Percentiles rank a stretch among this genome's conserved stretches.
These are phyloP conservation scores for Cyclophora punctaria DNA, from an alignment of 2,888 invertebrate genomes.

Conservation along the genomic window DNA sequence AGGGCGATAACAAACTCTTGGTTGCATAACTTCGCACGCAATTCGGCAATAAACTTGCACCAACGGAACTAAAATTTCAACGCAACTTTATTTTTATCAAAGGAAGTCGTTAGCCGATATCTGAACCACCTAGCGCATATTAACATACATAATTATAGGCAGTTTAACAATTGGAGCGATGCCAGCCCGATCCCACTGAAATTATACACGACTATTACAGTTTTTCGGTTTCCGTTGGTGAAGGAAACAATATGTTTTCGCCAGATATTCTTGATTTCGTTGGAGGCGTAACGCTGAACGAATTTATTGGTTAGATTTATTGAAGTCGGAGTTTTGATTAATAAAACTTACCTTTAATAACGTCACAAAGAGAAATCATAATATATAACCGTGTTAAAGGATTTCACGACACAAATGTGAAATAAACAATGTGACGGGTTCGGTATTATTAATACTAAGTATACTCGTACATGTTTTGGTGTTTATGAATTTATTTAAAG, in stretches of 20 bases:
- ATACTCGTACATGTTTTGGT: too few relatives aligned
- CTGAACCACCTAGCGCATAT: constrained; percentile 68
- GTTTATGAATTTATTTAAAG: too few relatives aligned
- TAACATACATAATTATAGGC: constrained; percentile 74
- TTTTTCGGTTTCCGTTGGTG: constrained; percentile 57
- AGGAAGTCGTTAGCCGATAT: constrained; percentile 74
- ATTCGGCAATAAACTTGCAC: constrained; percentile 68
- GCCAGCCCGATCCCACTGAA: constrained; percentile 59
- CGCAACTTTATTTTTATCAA: constrained; percentile 73
- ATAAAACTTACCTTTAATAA: constrained; percentile 5
- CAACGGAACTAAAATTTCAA: constrained; percentile 73
- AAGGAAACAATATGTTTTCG: constrained; percentile 51
- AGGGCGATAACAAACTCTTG: constrained; percentile 56
- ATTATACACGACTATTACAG: constrained; percentile 55
- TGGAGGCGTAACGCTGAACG: constrained; percentile 32
- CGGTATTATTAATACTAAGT: too few relatives aligned
- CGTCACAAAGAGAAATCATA: neutral
- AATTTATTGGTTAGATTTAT: constrained; percentile 38
- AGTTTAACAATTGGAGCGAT: constrained; percentile 63
- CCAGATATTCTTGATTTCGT: constrained; percentile 39
- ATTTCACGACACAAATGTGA: neutral
- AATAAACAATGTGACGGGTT: neutral
- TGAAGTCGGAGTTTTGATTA: constrained; percentile 24
- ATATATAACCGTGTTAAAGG: neutral
- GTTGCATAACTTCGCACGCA: constrained; percentile 62